Conservation (phyloP, 2,888 invertebrate genomes). For the Therioaphis trifolii region DNA sequence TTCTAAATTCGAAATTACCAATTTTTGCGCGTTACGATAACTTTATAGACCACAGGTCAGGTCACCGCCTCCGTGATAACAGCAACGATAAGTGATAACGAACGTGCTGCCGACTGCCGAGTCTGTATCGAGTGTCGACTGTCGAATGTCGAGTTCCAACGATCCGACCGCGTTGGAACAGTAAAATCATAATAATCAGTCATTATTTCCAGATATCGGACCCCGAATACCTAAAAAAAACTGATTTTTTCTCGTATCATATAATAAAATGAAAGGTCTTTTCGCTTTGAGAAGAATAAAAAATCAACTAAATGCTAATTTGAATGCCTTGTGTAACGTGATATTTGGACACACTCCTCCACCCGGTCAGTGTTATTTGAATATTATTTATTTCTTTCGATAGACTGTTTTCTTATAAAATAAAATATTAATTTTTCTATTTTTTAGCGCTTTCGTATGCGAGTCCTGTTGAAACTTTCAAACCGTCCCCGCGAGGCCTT, state of each 20-base stretch:
- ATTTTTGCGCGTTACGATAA: too few relatives aligned
- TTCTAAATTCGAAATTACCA: too few relatives aligned
- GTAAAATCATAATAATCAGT: too few relatives aligned
- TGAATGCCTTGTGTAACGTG: conserved; percentile 33
- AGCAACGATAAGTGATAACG: not conserved
- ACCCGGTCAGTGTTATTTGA: conserved; percentile 6
- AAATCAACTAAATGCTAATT: not conserved
- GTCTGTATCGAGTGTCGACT: not conserved
- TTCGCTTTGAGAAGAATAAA: not conserved
- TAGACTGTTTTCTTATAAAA: too few relatives aligned
- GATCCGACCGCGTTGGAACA: too few relatives aligned
- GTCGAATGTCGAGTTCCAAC: not conserved
- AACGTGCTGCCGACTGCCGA: not conserved
- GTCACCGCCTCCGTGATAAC: too few relatives aligned
- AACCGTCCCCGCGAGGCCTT: not conserved
- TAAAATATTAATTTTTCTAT: not conserved
- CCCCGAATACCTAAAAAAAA: too few relatives aligned
- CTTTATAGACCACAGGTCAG: too few relatives aligned
- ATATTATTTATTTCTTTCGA: not conserved
- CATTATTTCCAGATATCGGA: too few relatives aligned
- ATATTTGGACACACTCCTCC: conserved; percentile 41
- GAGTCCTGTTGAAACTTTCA: not conserved
- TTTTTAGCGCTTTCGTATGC: conserved; percentile 28
- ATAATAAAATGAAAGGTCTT: conserved; percentile 31
- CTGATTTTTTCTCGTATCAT: too few relatives aligned